Evolutionary conservation across 1,140 invertebrate species (phyloP), one percentile per base, ranked within the genome.

Genomic region (Panulirus ornatus): DNA sequence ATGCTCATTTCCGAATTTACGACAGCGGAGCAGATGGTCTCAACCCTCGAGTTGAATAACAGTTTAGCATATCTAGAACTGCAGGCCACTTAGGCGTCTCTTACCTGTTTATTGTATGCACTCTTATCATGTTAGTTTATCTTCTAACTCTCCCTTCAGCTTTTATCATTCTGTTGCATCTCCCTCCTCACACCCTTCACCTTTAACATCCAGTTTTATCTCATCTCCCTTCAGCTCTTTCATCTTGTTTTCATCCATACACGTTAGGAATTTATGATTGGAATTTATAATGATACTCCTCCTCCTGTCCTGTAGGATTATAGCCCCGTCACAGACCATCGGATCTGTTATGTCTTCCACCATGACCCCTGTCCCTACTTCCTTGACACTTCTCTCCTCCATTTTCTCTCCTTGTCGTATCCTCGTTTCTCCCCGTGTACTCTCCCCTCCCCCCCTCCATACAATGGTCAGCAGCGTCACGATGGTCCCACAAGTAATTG

Each of bases 401-500:
- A 16, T 2, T 63, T 1, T 38, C 1, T 34, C 81, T 51, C 36
- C 38, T 30, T 47, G n/a, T n/a, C n/a, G n/a, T n/a, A n/a, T n/a
- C n/a, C n/a, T n/a, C 58, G 38, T 47, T 38, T 14, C 19, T 42
- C 58, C n/a, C 42, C 16, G 14, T 40, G 22, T 73, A 19, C 36
- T 63, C 85, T 70, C 38, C 85, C 19, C 34, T 9, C 38, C 11
- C 27, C 58, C 3, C 38, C 54, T 22, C 58, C 9, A 34, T 70
- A n/a, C 40, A 22, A 36, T 34, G 8, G 36, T 19, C 22, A 19
- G 34, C 9, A 14, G 38, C 54, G 36, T 38, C 14, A 30, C 16
- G 8, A 36, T 9, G 11, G 70, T 85, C 47, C 30, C 44, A 16
- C 66, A 22, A 73, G 70, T 75, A 36, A 85, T 51, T 71, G 66